Conservation (phyloP, 2,797 vertebrate genomes). For the Gouania willdenowi region DNA sequence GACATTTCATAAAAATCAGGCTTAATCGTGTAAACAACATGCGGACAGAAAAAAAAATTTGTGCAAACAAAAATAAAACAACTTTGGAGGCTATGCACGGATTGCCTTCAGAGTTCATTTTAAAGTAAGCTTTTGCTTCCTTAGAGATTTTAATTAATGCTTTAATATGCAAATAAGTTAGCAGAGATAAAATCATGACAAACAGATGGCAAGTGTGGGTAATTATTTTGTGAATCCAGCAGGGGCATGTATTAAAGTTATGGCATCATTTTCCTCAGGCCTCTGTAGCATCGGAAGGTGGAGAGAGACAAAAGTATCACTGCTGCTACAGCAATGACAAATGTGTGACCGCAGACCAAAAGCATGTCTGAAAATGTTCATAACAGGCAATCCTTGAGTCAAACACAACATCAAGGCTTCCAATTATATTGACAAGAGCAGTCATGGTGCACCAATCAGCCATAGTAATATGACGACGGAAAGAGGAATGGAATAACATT, state of each 20-base stretch:
- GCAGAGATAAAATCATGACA: conserved; percentile 89
- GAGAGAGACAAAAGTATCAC: conserved; percentile 25
- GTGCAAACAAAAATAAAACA: conserved; percentile 64
- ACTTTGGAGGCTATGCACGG: conserved; percentile 54
- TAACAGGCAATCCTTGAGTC: no score
- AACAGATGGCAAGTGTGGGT: conserved; percentile 96
- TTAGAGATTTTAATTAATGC: conserved; percentile 97
- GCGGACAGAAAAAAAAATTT: conserved; percentile 56
- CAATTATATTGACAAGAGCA: no score
- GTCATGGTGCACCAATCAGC: no score
- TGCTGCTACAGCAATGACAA: conserved; percentile 31
- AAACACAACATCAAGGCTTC: no score
- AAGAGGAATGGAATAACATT: no score
- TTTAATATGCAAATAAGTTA: conserved; percentile 98
- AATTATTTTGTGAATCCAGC: conserved; percentile 83
- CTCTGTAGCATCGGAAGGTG: conserved; percentile 46
- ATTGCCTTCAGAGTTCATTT: conserved; percentile 74
- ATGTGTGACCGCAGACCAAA: conserved; percentile 32
- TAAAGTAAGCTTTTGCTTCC: conserved; percentile 74
- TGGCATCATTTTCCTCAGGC: conserved; percentile 69
- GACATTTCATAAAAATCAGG: conserved; percentile 60
- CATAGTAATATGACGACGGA: no score
- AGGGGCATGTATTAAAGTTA: conserved; percentile 75
- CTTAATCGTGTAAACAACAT: conserved; percentile 64
- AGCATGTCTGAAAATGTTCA: no score